Evolutionary conservation across 2,113 vertebrate species (phyloP), one percentile per base, ranked within the genome.

Genomic region (Nibea albiflora): DNA sequence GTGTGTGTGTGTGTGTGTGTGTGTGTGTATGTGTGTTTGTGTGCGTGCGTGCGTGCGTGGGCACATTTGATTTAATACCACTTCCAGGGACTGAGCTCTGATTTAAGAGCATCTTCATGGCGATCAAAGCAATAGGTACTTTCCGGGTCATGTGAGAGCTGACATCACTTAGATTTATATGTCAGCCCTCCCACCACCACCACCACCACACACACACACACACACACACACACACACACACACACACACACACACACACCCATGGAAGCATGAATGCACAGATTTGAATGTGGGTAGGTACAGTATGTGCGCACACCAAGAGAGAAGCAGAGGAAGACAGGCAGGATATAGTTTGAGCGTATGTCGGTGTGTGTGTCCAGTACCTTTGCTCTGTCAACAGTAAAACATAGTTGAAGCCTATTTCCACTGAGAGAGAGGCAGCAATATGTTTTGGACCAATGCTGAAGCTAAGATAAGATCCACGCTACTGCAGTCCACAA

Each of bases 391-490:
- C 75, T 77, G 85, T 88, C 60, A 85, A 80, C 72, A 78, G 76
- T 62, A 75, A 77, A 84, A 61, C 73, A 69, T 22, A 56, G 60
- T 54, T 85, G 84, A 89, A 91, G 84, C 81, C 57, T 54, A 81
- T 89, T 92, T 90, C 85, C 79, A 91, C 75, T 24, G 78, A 89
- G 85, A 84, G 80, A 83, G 64, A 75, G 63, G 66, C 75, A 80
- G 86, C 84, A 92, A 92, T 91, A 92, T 90, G 84, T 88, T 91
- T 86, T 91, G 88, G 90, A 81, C 88, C 83, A 84, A 69, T 78
- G 77, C 88, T 83, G 84, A 66, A 73, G 81, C 86, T 42, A 9
- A 87, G 91, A 92, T 94, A 93, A 92, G 85, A 91, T 89, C 85
- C 85, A 82, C 69, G 52, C 75, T 64, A 50, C 73, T 88, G 91